A percentile compares a stretch with the other conserved stretches of the same genome.
phyloP scores from a whole-genome alignment of 2,797 vertebrate genomes.

The Orestias chungarensis region DNA sequence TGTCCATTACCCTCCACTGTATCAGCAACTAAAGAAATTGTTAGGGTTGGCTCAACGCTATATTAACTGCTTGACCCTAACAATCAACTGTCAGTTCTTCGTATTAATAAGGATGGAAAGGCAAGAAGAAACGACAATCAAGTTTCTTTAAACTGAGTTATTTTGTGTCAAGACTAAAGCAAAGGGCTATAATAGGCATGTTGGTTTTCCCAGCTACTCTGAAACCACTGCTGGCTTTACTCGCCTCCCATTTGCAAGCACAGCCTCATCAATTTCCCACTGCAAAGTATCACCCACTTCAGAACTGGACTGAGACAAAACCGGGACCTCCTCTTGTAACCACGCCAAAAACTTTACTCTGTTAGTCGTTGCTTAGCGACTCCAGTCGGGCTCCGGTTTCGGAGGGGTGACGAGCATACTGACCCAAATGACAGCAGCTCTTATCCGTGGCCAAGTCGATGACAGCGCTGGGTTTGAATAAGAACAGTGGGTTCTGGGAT shows the following conservation, averaged over 20 bases:
- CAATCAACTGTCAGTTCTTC: neutral
- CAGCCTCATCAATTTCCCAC: conserved; percentile 59
- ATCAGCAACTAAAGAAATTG: conserved; percentile 48
- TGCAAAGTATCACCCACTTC: conserved; percentile 73
- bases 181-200: conserved; percentile 53
- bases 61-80: neutral
- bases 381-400: conserved; percentile 50
- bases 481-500: conserved; percentile 55
- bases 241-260: conserved; percentile 61
- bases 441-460: conserved; percentile 59
- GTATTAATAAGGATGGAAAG: conserved; percentile 10
- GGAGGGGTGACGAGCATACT: conserved; percentile 59
- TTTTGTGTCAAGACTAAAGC: conserved; percentile 58
- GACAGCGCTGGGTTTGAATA: conserved; percentile 50
- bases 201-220: conserved; percentile 69
- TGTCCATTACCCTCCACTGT: conserved; percentile 24
- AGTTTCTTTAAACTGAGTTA: conserved; percentile 37
- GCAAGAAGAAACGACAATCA: conserved; percentile 30
- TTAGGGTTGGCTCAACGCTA: neutral
- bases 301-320: conserved; percentile 58
- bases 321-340: conserved; percentile 69
- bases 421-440: conserved; percentile 62
- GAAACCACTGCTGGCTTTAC: conserved; percentile 61
- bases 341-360: conserved; percentile 70
- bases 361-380: conserved; percentile 80